Evolutionary conservation across 1,140 invertebrate species (phyloP).

Genomic region (Drosophila parabipectinata): DNA sequence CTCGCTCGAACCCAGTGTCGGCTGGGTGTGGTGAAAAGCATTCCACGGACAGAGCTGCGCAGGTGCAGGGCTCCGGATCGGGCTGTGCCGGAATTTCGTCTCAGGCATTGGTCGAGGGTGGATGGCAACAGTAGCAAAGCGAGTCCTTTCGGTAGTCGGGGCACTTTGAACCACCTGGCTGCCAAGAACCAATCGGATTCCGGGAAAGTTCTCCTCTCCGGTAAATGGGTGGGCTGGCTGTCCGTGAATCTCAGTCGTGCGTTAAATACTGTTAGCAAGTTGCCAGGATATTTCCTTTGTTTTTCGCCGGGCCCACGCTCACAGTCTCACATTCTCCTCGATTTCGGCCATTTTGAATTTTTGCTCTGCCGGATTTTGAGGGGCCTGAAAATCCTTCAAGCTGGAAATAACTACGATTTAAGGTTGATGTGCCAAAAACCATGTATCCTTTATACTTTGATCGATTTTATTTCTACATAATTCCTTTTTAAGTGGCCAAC

Average conservation of each 20-base stretch:
- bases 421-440: constrained; percentile 5
- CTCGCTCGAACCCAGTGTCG: constrained; percentile 32
- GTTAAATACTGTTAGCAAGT: constrained; percentile 78
- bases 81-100: constrained; percentile 61
- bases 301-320: constrained; percentile 25
- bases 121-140: constrained; percentile 69
- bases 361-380: constrained; percentile 41
- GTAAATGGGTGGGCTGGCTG: constrained; percentile 19
- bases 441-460: too few relatives aligned
- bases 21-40: constrained; percentile 79
- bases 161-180: constrained; percentile 51
- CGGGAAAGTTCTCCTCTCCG: constrained; percentile 2
- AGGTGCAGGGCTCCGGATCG: constrained; percentile 38
- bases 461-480: constrained; percentile 31
- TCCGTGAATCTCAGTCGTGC: constrained; percentile 72
- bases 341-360: constrained; percentile 82
- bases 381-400: constrained; percentile 16
- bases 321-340: constrained; percentile 24
- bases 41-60: constrained; percentile 35
- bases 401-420: constrained; percentile 41
- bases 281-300: constrained; percentile 66
- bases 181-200: constrained; percentile 55
- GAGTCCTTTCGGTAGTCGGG: constrained; percentile 14
- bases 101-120: constrained; percentile 71
- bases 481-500: neutral